Base-by-base conservation (phyloP, 2,113 vertebrate genomes). In the Brachypteracias leptosomus region DNA sequence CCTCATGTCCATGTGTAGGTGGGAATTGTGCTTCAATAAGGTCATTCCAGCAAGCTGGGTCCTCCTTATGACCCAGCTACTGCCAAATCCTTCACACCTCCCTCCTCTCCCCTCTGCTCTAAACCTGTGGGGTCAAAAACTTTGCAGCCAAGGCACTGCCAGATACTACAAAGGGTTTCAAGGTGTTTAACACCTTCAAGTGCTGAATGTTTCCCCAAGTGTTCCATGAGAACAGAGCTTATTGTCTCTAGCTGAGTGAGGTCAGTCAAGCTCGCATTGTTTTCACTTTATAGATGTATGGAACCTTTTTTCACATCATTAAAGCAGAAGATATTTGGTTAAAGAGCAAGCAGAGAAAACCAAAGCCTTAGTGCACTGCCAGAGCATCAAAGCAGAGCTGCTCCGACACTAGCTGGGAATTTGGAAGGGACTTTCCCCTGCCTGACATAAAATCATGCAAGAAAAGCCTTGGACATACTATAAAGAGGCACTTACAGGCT, bases 1-100 rank as follows among this genome's bases (percentile, higher is more conserved):
- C 4, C 52, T 3, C 17, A 12, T 6, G 29, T 22, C 3, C 17
- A 12, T 6, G 29, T 22, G 25, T 20, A 36, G 2, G 1, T 25
- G 66, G 71, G 71, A 75, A 35, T 42, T 15, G 42, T 42, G 11
- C 66, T 58, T 31, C 74, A 82, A 46, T 7, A 33, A 25, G 42
- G 52, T 0, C 57, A 36, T 6, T 58, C 13, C 80, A 76, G 75
- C n/a, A 63, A 47, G 44, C 79, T 67, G 67, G 5, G 17, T 59
- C 88, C 77, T 84, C 77, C 55, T 20, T 1, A 7, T 46, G 59
- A 35, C 46, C 49, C 61, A 47, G 65, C 77, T 26, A 7, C 3
- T 44, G 52, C 77, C 81, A 24, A 71, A 77, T 16, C 65, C 44
- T 78, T 42, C 65, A 28, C 44, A 26, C 21, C 52, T 59, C 76